Conservation (phyloP, 2,113 vertebrate genomes). For the Todiramphus saurophagus region DNA sequence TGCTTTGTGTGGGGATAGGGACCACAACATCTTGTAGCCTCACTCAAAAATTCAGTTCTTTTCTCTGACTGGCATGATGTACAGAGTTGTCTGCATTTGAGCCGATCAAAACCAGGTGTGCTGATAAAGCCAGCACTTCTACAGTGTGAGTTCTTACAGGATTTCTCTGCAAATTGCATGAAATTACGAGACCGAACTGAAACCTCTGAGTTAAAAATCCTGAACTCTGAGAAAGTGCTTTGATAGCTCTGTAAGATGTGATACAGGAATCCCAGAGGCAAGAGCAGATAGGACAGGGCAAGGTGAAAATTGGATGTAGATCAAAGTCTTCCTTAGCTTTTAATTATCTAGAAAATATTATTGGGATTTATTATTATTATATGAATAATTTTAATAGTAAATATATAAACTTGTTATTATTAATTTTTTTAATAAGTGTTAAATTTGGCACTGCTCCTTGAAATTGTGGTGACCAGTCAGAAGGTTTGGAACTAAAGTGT, state of each 20-base stretch:
- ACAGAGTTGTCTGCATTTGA: rapidly evolving
- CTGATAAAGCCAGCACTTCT: background rate
- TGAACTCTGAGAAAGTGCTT: background rate
- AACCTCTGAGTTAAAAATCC: background rate
- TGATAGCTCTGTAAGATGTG: background rate
- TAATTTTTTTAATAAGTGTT: background rate
- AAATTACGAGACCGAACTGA: background rate
- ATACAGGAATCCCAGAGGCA: background rate
- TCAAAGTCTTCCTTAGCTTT: background rate
- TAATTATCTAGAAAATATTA: background rate
- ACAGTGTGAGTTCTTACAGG: background rate
- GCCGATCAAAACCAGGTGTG: background rate
- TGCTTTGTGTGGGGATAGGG: background rate
- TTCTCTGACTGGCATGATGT: background rate
- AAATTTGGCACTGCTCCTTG: background rate
- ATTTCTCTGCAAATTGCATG: background rate
- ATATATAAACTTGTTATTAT: background rate
- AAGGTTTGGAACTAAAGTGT: background rate
- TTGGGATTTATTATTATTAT: background rate
- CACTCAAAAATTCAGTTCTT: background rate
- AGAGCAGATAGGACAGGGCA: background rate
- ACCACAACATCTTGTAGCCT: background rate
- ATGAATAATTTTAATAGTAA: background rate
- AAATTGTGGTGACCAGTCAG: background rate
- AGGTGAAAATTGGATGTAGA: background rate